These are phyloP conservation scores for Apeira syringaria DNA, from an alignment of 2,888 invertebrate species.

Conservation along the genomic window DNA sequence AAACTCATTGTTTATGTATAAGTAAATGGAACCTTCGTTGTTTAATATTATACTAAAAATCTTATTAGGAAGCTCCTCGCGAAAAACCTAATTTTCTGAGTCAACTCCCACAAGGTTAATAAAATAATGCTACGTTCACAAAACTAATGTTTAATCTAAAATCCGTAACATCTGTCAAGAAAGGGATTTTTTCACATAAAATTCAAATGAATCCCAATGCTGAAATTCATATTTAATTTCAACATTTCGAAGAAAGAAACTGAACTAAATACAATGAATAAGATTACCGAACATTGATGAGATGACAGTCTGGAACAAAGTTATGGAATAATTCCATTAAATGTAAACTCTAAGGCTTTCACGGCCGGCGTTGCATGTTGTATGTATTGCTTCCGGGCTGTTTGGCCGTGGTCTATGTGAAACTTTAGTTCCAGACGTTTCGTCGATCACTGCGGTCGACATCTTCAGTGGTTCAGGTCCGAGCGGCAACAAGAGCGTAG, in stretches of 20 bases:
- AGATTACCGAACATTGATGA: slow-evolving; percentile 3
- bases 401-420: too few species aligned
- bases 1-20: too few species aligned
- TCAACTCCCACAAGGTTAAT: not conserved
- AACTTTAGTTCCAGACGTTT: too few species aligned
- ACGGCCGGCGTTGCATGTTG: too few species aligned
- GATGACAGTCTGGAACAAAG: not conserved
- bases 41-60: too few species aligned
- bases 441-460: too few species aligned
- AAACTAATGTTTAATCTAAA: slow-evolving; percentile 18
- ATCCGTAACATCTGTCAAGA: slow-evolving; percentile 26
- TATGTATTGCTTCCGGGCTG: too few species aligned
- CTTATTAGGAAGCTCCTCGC: too few species aligned
- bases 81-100: not conserved
- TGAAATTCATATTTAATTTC: slow-evolving; percentile 27
- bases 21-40: too few species aligned
- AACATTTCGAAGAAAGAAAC: slow-evolving; percentile 17
- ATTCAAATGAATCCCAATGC: slow-evolving; percentile 29
- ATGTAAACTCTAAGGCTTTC: too few species aligned
- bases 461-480: too few species aligned
- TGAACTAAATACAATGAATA: slow-evolving; percentile 17
- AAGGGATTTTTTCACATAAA: slow-evolving; percentile 21
- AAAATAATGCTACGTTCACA: not conserved
- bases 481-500: too few species aligned
- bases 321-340: not conserved